Conservation (phyloP, 2,113 vertebrate genomes). For the Labeo rohita region DNA sequence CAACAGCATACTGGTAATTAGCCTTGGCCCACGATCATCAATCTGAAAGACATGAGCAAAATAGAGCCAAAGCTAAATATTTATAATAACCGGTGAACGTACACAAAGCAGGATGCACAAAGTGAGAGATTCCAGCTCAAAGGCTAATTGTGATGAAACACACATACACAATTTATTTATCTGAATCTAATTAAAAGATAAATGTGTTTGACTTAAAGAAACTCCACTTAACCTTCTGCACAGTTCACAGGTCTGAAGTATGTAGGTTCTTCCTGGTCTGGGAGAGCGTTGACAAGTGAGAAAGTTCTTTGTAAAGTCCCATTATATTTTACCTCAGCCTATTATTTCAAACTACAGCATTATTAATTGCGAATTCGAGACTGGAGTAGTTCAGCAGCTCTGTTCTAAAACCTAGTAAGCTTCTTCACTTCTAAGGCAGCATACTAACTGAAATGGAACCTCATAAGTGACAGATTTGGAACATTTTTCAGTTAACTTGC, state of each 20-base stretch:
- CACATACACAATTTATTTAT: slow-evolving; percentile 7
- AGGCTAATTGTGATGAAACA: slow-evolving; percentile 26
- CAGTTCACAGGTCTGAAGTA: not conserved
- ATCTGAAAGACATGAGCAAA: slow-evolving; percentile 57
- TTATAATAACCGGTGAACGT: slow-evolving; percentile 36
- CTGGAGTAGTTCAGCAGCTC: not conserved
- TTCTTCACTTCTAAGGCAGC: not conserved
- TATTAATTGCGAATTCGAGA: not conserved
- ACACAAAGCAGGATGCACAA: not conserved
- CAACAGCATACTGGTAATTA: slow-evolving; percentile 58
- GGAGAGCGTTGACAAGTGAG: not conserved
- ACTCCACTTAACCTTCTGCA: slow-evolving; percentile 7
- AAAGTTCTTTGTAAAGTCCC: not conserved
- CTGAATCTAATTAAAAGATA: slow-evolving; percentile 25
- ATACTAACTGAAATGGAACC: not conserved
- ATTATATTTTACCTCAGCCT: not conserved
- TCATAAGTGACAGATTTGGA: not conserved
- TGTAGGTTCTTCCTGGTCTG: not conserved
- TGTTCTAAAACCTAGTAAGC: not conserved
- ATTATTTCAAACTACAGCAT: not conserved
- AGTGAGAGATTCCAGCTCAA: not conserved
- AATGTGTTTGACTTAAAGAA: not conserved
- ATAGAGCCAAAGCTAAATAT: slow-evolving; percentile 38
- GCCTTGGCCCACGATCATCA: slow-evolving; percentile 52
- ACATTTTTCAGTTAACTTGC: not conserved